A percentile compares a stretch with the other conserved stretches of the same genome.
Conservation (phyloP, 2,888 invertebrate genomes). For the Microctonus aethiopoides region DNA sequence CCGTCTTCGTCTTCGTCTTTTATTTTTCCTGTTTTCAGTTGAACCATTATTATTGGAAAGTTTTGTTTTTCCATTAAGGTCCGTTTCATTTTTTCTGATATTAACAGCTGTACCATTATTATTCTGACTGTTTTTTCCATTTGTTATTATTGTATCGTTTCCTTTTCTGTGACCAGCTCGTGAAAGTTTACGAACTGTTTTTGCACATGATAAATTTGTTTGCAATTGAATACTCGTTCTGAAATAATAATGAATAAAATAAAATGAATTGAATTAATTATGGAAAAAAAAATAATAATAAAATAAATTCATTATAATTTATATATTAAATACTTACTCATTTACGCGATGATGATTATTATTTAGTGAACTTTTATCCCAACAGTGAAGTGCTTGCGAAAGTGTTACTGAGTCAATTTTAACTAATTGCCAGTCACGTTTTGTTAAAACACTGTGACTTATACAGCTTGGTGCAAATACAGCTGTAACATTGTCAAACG, state of each 20-base stretch:
- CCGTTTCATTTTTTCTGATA: constrained; percentile 47
- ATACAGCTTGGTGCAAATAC: constrained; percentile 95
- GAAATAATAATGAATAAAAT: constrained; percentile 15
- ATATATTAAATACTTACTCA: constrained; percentile 40
- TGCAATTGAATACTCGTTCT: constrained; percentile 55
- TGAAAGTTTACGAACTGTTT: constrained; percentile 53
- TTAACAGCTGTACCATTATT: constrained; percentile 49
- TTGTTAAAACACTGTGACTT: constrained; percentile 89
- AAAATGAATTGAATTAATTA: not conserved
- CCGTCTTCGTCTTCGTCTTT: constrained; percentile 48
- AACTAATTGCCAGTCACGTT: constrained; percentile 87
- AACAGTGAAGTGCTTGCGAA: constrained; percentile 87
- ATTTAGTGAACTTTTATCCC: constrained; percentile 74
- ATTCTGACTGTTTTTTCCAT: constrained; percentile 39
- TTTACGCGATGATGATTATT: constrained; percentile 48
- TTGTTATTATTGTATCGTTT: constrained; percentile 54
- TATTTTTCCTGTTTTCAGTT: constrained; percentile 53
- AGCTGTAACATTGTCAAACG: constrained; percentile 86
- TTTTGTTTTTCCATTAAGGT: constrained; percentile 43
- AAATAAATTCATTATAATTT: not conserved
- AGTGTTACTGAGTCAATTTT: constrained; percentile 86
- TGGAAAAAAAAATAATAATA: not conserved
- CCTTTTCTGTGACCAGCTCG: constrained; percentile 54
- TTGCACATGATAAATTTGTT: constrained; percentile 57
- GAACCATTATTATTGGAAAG: constrained; percentile 39